phyloP scores from a whole-genome alignment of 2,888 invertebrate species.

The Antheraea assamensis region DNA sequence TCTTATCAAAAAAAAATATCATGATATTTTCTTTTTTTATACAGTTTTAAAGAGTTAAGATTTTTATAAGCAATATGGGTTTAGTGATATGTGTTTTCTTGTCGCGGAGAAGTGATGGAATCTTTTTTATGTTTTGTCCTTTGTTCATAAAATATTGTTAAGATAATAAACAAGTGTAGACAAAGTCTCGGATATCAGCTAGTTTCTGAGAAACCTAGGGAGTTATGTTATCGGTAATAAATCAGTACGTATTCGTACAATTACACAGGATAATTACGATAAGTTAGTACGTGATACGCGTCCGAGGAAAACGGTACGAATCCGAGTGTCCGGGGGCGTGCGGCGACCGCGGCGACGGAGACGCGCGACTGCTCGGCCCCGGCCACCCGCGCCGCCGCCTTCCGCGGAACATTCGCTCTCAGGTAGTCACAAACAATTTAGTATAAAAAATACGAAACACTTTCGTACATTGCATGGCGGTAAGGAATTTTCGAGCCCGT shows the following conservation, averaged over 20 bases:
- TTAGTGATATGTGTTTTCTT: too few relatives aligned
- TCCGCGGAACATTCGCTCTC: slow-evolving; percentile 52
- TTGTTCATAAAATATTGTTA: too few relatives aligned
- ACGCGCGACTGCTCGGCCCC: slow-evolving; percentile 40
- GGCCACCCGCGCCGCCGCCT: slow-evolving; percentile 27
- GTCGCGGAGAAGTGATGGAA: too few relatives aligned
- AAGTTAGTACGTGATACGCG: slow-evolving; percentile 89
- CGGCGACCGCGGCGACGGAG: slow-evolving; percentile 41
- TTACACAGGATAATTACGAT: slow-evolving; percentile 88
- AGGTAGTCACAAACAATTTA: slow-evolving; percentile 40
- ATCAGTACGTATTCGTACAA: not conserved
- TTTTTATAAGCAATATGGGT: too few relatives aligned
- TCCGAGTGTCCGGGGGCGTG: slow-evolving; percentile 69
- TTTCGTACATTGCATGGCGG: too few relatives aligned
- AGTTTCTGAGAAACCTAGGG: not conserved
- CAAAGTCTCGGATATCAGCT: too few relatives aligned
- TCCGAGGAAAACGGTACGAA: slow-evolving; percentile 87
- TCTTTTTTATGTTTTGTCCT: too few relatives aligned
- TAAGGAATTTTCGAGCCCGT: too few relatives aligned
- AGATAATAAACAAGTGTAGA: not conserved
- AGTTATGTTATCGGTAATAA: not conserved
- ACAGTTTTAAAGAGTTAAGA: too few relatives aligned
- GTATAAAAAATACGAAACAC: not conserved
- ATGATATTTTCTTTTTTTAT: too few relatives aligned
- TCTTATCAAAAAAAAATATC: too few relatives aligned